These are phyloP conservation scores for Lamprotornis superbus DNA, from an alignment of 2,113 vertebrate genomes.

Conservation along the genomic window DNA sequence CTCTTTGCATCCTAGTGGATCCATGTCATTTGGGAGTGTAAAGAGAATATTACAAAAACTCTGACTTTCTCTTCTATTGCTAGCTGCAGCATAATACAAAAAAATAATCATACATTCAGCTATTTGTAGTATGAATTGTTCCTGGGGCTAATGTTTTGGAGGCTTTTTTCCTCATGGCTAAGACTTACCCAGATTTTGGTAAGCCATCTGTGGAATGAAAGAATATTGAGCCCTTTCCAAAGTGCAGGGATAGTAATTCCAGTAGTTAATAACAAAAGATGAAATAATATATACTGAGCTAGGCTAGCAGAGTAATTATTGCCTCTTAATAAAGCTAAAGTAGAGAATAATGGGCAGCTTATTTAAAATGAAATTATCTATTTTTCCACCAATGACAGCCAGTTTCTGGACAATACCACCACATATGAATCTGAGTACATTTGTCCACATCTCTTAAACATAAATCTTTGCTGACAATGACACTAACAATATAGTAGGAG, in stretches of 20 bases:
- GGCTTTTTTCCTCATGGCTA: not conserved
- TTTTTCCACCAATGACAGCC: not conserved
- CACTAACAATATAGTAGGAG: not conserved
- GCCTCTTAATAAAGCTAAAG: slow-evolving; percentile 27
- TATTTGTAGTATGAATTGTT: not conserved
- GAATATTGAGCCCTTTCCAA: not conserved
- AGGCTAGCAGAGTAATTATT: slow-evolving; percentile 7
- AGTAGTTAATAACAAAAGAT: slow-evolving; percentile 4
- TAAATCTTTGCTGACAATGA: slow-evolving; percentile 18
- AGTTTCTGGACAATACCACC: not conserved
- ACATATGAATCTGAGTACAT: not conserved
- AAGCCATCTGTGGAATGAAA: not conserved
- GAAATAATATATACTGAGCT: not conserved
- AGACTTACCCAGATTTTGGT: not conserved
- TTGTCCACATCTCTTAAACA: not conserved
- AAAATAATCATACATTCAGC: not conserved
- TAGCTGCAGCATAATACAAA: not conserved
- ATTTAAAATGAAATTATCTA: not conserved
- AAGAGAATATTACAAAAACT: not conserved
- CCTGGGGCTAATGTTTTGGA: not conserved
- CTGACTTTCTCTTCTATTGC: not conserved
- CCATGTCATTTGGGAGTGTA: not conserved
- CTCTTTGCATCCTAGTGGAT: not conserved
- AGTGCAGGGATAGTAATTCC: not conserved
- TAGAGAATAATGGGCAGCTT: not conserved